A percentile compares a stretch with the other conserved stretches of the same genome.
Evolutionary conservation across 1,140 invertebrate genomes (phyloP).

Genomic region (Aradophagus sp.): DNA sequence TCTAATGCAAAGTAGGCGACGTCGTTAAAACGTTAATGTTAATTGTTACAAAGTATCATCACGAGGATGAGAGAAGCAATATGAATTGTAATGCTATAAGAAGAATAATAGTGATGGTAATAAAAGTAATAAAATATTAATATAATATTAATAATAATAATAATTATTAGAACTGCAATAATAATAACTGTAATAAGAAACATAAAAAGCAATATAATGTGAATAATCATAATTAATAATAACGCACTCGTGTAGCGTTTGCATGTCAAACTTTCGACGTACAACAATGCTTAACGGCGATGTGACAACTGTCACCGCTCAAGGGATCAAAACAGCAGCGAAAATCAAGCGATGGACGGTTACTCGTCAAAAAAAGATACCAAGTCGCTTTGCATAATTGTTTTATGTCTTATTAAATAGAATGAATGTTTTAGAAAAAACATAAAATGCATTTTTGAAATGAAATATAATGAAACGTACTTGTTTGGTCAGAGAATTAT

Average conservation of each 20-base stretch:
- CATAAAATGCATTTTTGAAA: constrained; percentile 2
- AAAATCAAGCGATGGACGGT: constrained; percentile 28
- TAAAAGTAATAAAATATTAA: too few species aligned
- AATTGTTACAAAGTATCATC: constrained; percentile 60
- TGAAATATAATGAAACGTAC: too few species aligned
- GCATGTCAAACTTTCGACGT: constrained; percentile 45
- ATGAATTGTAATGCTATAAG: constrained; percentile 59
- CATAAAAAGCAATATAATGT: constrained; percentile 46
- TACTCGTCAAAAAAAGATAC: constrained; percentile 6
- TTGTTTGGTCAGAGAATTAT: too few species aligned
- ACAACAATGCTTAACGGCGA: constrained; percentile 23
- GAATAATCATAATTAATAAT: constrained; percentile 35
- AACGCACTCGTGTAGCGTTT: too few species aligned
- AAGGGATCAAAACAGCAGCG: background rate
- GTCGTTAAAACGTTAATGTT: constrained; percentile 63
- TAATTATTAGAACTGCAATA: too few species aligned
- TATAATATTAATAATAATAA: too few species aligned
- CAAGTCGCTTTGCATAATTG: too few species aligned
- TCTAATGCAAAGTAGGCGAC: constrained; percentile 66
- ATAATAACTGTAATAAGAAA: constrained; percentile 45
- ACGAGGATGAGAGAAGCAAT: constrained; percentile 53
- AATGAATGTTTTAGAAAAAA: constrained; percentile 1
- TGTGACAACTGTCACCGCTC: constrained; percentile 12
- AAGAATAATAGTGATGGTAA: too few species aligned
- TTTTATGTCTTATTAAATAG: too few species aligned